Percentiles rank a stretch among this genome's conserved stretches.
These are phyloP conservation scores for Brachyalestes nurse DNA, from an alignment of 2,797 vertebrate species.

Conservation along the genomic window DNA sequence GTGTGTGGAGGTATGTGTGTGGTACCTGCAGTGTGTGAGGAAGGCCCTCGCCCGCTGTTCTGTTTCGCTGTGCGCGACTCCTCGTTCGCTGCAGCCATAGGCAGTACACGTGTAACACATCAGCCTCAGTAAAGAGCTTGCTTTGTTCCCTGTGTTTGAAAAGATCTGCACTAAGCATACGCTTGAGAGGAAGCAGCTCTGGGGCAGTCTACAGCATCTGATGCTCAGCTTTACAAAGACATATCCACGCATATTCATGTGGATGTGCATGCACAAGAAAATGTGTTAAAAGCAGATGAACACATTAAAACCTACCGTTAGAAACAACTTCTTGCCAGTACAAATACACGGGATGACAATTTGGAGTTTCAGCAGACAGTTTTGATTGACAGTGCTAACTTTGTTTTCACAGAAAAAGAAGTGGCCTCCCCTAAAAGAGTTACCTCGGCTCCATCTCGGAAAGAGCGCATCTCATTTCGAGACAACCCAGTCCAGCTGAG, in stretches of 20 bases:
- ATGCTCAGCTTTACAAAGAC: constrained; percentile 16
- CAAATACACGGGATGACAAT: background rate
- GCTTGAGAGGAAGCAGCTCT: constrained; percentile 60
- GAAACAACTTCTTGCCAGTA: constrained; percentile 8
- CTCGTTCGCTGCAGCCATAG: constrained; percentile 46
- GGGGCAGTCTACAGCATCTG: constrained; percentile 17
- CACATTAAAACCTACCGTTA: constrained; percentile 22
- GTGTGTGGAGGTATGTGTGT: constrained; percentile 29
- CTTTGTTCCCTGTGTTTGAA: constrained; percentile 75
- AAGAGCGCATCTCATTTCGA: constrained; percentile 88
- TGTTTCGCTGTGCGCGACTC: constrained; percentile 61
- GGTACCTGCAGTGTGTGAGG: constrained; percentile 22
- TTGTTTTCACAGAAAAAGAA: constrained; percentile 77
- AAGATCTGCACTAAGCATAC: constrained; percentile 82
- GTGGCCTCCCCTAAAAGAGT: constrained; percentile 69
- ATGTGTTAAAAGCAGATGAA: constrained; percentile 24
- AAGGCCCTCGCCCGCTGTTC: constrained; percentile 51
- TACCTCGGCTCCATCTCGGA: constrained; percentile 72
- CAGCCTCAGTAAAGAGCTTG: constrained; percentile 65
- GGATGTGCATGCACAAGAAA: background rate
- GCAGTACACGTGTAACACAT: constrained; percentile 77
- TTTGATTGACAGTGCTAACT: constrained; percentile 40
- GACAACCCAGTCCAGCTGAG: constrained; percentile 85
- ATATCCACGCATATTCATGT: constrained; percentile 1
- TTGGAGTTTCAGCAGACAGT: constrained; percentile 1